Conservation (phyloP, 2,113 vertebrate genomes). For the Bucco capensis region DNA sequence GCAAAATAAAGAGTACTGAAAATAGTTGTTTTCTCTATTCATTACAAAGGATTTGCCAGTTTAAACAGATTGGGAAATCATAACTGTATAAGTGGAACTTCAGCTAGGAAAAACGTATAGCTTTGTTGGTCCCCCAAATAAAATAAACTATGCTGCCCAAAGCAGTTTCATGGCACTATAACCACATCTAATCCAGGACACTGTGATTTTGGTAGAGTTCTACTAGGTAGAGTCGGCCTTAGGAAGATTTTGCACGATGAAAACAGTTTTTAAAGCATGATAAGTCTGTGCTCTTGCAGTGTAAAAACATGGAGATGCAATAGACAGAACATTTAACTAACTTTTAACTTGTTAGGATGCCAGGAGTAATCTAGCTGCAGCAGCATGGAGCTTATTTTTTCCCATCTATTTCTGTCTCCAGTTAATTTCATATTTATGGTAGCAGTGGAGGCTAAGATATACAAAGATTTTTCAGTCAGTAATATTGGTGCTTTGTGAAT, state of each 20-base stretch:
- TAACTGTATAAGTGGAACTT: neutral
- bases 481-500: neutral
- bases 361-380: neutral
- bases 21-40: neutral
- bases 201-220: neutral
- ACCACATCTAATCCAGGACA: neutral
- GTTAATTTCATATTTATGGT: neutral
- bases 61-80: neutral
- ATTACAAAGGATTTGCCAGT: neutral
- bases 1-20: neutral
- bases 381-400: neutral
- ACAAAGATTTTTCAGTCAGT: neutral
- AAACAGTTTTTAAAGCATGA: neutral
- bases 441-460: neutral
- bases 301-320: neutral
- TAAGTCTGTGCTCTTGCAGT: neutral
- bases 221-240: rapidly evolving
- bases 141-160: neutral
- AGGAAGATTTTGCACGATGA: neutral
- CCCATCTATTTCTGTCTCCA: neutral
- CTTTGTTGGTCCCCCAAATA: neutral
- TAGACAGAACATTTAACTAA: neutral
- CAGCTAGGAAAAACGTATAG: neutral
- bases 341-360: neutral
- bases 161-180: neutral